Evolutionary conservation across 2,797 vertebrate species (phyloP).

Genomic region (Catharus ustulatus): DNA sequence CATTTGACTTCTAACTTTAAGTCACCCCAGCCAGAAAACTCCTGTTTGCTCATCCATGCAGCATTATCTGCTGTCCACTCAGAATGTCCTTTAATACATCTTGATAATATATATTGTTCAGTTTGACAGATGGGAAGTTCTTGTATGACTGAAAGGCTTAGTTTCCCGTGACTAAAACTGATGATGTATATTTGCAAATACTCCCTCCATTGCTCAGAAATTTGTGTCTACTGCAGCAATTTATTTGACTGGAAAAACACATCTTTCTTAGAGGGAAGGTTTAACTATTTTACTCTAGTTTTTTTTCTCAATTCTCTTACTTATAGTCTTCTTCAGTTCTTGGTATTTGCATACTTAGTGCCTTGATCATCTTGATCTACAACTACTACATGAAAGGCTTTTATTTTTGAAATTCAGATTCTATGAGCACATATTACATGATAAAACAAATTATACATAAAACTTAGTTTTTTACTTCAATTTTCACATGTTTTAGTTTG

Average conservation of each 20-base stretch:
- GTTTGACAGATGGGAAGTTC: neutral
- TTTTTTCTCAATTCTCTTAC: too few species aligned
- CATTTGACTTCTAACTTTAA: constrained; percentile 5
- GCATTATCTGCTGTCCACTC: neutral
- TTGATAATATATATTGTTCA: neutral
- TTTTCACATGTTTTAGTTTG: neutral
- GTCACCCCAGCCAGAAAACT: neutral
- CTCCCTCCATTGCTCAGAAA: neutral
- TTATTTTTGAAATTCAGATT: neutral
- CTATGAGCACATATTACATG: neutral
- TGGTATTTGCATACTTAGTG: neutral
- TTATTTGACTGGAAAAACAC: neutral
- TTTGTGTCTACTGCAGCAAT: neutral
- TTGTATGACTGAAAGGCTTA: neutral
- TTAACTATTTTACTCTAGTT: neutral
- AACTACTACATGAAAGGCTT: neutral
- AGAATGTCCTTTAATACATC: rapidly evolving
- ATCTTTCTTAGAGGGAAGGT: neutral
- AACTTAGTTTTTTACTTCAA: neutral
- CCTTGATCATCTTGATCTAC: neutral
- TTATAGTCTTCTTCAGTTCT: neutral
- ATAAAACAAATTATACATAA: neutral
- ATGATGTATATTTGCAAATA: neutral
- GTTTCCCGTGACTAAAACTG: neutral
- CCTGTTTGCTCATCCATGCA: neutral